Evolutionary conservation across 1,140 invertebrate genomes (phyloP).

Genomic region (Aphaenogaster ashmeadi): DNA sequence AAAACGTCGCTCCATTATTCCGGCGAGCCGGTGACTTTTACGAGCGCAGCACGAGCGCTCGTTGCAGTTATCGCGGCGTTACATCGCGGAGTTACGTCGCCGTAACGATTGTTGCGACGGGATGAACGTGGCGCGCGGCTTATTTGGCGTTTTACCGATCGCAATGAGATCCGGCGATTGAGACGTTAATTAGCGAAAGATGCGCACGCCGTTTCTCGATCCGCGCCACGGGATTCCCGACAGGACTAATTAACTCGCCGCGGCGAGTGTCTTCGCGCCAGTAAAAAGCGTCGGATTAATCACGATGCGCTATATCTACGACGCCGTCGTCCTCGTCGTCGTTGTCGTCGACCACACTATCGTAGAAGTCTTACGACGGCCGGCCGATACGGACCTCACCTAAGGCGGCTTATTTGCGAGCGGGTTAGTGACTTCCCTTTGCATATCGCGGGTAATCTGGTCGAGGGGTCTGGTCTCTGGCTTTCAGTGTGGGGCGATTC

Average conservation of each 20-base stretch:
- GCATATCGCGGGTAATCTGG: constrained; percentile 57
- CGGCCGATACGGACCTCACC: constrained; percentile 38
- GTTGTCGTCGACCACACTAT: not conserved
- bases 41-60: constrained; percentile 35
- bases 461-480: constrained; percentile 40
- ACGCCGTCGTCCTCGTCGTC: not conserved
- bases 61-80: constrained; percentile 42
- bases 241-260: constrained; percentile 69
- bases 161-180: constrained; percentile 69
- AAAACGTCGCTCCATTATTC: constrained; percentile 64
- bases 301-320: constrained; percentile 32
- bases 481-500: constrained; percentile 29
- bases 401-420: constrained; percentile 37
- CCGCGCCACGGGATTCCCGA: constrained; percentile 17
- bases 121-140: constrained; percentile 1
- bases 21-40: constrained; percentile 50
- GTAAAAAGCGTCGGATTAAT: constrained; percentile 70
- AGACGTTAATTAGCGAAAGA: constrained; percentile 76
- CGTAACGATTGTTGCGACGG: not conserved
- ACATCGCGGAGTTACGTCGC: constrained; percentile 55
- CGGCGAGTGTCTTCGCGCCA: constrained; percentile 23
- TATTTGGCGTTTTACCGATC: constrained; percentile 61
- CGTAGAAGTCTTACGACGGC: constrained; percentile 40
- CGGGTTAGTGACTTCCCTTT: constrained; percentile 72
- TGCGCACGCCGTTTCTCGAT: constrained; percentile 35